phyloP scores from a whole-genome alignment of 2,113 vertebrate species.

The Sitta europaea region DNA sequence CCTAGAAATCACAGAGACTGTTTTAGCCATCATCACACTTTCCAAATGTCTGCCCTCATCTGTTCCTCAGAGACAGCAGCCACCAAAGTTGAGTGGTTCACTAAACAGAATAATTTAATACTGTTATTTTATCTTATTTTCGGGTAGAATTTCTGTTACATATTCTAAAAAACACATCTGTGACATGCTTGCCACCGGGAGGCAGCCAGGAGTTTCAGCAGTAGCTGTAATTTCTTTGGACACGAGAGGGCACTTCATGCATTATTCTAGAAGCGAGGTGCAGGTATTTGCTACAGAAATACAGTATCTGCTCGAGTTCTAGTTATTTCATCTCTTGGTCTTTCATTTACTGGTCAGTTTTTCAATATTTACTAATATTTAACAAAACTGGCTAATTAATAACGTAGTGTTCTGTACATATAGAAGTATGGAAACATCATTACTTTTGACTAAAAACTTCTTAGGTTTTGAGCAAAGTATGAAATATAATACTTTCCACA shows the following conservation, averaged over 20 bases:
- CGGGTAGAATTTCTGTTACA: neutral
- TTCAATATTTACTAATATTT: neutral
- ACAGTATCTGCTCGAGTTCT: neutral
- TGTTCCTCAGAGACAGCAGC: neutral
- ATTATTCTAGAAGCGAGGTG: neutral
- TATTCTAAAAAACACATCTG: neutral
- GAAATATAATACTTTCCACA: neutral
- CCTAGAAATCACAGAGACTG: neutral
- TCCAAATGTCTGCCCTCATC: neutral
- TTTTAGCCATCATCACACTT: neutral
- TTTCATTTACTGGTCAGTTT: neutral
- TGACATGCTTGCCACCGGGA: neutral
- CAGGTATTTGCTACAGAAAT: neutral
- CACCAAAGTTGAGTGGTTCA: neutral
- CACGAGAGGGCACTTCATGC: slow-evolving; percentile 67
- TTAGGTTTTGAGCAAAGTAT: neutral
- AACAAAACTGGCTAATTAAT: neutral
- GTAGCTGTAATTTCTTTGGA: neutral
- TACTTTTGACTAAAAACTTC: neutral
- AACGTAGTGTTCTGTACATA: neutral
- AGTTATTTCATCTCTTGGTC: neutral
- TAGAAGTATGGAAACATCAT: neutral
- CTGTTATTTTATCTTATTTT: neutral
- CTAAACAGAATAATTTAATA: neutral
- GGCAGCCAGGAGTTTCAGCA: neutral